These are phyloP conservation scores for Pogonocherus hispidulus DNA, from an alignment of 2,888 invertebrate genomes.

Conservation along the genomic window DNA sequence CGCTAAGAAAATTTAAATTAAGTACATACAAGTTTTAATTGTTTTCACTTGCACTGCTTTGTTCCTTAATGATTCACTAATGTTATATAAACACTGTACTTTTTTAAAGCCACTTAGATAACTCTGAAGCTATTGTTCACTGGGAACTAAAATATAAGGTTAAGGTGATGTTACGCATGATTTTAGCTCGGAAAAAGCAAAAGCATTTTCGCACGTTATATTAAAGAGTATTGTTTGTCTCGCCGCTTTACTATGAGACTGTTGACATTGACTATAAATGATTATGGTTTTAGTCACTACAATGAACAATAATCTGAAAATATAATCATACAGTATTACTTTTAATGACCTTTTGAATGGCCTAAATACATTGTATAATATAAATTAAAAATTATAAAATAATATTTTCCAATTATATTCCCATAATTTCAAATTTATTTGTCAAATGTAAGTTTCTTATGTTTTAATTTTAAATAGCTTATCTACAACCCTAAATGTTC, in stretches of 20 bases:
- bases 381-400: background rate
- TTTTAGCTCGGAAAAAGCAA: conserved; percentile 38
- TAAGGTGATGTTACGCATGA: conserved; percentile 60
- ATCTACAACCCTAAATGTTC: no score
- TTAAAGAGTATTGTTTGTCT: conserved; percentile 32
- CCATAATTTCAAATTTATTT: no score
- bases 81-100: conserved; percentile 56
- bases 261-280: conserved; percentile 28
- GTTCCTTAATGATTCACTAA: conserved; percentile 50
- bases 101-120: conserved; percentile 45
- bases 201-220: conserved; percentile 37
- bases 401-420: no score
- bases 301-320: conserved; percentile 3
- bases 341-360: background rate
- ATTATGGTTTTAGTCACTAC: background rate
- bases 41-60: conserved; percentile 53
- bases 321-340: background rate
- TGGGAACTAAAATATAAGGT: conserved; percentile 66
- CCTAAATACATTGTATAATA: background rate
- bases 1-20: conserved; percentile 1
- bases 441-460: no score
- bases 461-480: no score
- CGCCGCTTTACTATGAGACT: background rate
- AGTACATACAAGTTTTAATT: conserved; percentile 8
- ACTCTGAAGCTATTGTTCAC: conserved; percentile 57